Conservation (phyloP, 2,113 vertebrate genomes). For the Monopterus albus region DNA sequence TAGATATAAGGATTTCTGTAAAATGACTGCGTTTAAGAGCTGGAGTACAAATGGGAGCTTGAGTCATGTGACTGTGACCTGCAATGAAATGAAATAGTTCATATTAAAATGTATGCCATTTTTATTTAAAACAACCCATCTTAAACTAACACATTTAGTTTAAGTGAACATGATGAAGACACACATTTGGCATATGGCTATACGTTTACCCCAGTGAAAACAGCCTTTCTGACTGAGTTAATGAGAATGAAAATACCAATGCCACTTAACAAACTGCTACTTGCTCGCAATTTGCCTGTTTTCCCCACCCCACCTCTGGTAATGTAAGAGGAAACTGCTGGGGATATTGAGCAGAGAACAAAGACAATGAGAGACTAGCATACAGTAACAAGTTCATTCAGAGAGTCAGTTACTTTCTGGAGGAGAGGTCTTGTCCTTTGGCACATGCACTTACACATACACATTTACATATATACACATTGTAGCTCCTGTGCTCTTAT, state of each 20-base stretch:
- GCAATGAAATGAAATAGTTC: neutral
- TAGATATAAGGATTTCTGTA: too few species aligned
- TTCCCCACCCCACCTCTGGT: constrained; percentile 13
- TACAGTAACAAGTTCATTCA: constrained; percentile 39
- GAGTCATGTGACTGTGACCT: too few species aligned
- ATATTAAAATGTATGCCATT: neutral
- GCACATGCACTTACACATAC: neutral
- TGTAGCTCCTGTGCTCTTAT: neutral
- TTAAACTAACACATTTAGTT: neutral
- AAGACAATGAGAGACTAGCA: constrained; percentile 33
- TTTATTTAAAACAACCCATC: neutral
- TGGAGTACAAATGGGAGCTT: too few species aligned
- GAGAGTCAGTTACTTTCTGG: constrained; percentile 16
- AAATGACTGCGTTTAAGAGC: too few species aligned
- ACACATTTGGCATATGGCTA: constrained; percentile 26
- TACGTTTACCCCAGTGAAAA: constrained; percentile 50
- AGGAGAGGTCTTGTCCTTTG: neutral
- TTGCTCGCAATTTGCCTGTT: constrained; percentile 60
- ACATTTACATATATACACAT: too few species aligned
- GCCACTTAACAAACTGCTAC: constrained; percentile 55
- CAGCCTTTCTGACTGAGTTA: constrained; percentile 63
- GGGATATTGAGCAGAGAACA: constrained; percentile 51
- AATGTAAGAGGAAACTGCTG: constrained; percentile 25
- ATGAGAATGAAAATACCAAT: constrained; percentile 71
- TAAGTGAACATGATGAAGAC: constrained; percentile 8